Conservation (phyloP, 2,888 invertebrate species). For the Cosmia pyralina region DNA sequence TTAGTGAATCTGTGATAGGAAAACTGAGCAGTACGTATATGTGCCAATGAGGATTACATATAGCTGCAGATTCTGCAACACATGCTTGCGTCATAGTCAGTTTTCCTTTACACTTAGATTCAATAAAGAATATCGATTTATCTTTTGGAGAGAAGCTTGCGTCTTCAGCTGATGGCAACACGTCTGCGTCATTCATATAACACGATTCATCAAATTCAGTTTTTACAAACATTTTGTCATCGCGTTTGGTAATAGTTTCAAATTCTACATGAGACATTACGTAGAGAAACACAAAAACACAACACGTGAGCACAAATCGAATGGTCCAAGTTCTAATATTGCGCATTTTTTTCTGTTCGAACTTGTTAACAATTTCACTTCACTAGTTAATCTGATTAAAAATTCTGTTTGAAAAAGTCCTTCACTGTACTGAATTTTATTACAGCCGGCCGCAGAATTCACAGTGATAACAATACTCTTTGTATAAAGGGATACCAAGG, state of each 20-base stretch:
- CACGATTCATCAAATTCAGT: constrained; percentile 1
- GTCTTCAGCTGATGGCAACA: constrained; percentile 22
- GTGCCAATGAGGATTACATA: constrained; percentile 3
- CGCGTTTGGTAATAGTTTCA: not conserved
- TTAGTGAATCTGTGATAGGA: constrained; percentile 7
- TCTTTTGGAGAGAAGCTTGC: constrained; percentile 20
- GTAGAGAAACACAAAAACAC: not conserved
- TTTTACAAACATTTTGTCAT: not conserved
- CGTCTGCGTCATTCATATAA: constrained; percentile 4
- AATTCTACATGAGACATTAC: not conserved
- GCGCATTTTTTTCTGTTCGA: constrained; percentile 15
- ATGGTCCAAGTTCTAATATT: not conserved
- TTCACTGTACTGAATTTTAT: constrained; percentile 1
- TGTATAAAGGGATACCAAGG: no score
- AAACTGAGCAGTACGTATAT: constrained; percentile 23
- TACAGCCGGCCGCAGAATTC: not conserved
- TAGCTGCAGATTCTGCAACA: constrained; percentile 30
- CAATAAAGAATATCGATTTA: constrained; percentile 36
- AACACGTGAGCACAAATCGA: constrained; percentile 7
- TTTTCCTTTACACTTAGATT: constrained; percentile 7
- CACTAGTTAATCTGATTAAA: not conserved
- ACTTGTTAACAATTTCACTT: not conserved
- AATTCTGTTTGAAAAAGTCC: constrained; percentile 19
- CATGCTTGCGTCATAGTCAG: constrained; percentile 30
- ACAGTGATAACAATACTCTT: no score